These are phyloP conservation scores for Murina feae DNA, from an alignment of 2,113 vertebrate species.

Conservation along the genomic window DNA sequence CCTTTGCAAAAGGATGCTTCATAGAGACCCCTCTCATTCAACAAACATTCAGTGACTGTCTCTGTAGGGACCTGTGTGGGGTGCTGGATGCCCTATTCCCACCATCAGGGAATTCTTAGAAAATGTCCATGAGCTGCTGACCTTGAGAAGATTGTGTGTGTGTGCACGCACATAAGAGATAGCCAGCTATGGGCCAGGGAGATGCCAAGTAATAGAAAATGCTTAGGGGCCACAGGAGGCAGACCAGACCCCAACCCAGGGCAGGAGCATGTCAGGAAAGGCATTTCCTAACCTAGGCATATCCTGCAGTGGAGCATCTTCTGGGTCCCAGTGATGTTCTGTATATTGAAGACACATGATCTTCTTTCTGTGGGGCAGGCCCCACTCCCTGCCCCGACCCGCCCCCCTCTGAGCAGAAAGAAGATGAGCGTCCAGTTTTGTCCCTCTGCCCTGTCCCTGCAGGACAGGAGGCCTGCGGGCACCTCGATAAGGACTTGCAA, in stretches of 20 bases:
- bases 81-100: neutral
- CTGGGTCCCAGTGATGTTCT: neutral
- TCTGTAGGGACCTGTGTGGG: neutral
- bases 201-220: rapidly evolving
- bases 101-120: neutral
- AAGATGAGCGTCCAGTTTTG: too few species aligned
- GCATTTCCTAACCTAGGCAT: neutral
- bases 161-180: neutral
- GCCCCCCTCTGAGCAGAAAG: neutral
- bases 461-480: rapidly evolving
- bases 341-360: neutral
- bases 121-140: neutral
- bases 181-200: neutral
- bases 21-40: neutral
- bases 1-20: neutral
- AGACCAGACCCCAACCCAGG: neutral
- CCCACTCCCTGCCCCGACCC: neutral
- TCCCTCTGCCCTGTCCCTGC: rapidly evolving
- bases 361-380: neutral
- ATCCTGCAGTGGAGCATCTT: neutral
- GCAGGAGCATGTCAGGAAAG: neutral
- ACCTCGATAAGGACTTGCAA: neutral
- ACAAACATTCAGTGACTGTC: neutral
- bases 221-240: neutral
- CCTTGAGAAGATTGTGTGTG: neutral